phyloP scores from a whole-genome alignment of 2,888 invertebrate genomes.

The Congeria kusceri region DNA sequence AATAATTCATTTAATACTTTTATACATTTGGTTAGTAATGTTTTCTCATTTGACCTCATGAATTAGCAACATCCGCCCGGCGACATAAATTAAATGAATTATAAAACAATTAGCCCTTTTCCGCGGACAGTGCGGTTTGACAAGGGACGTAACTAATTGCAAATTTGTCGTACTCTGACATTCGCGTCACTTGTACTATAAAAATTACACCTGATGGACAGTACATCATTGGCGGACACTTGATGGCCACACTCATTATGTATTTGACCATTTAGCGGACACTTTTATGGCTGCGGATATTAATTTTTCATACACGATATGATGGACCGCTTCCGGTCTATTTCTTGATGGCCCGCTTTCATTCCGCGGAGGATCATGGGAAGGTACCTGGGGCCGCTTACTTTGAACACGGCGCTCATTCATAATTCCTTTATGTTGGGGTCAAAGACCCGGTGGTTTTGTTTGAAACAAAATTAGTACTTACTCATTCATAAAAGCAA shows the following conservation, averaged over 20 bases:
- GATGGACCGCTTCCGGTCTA: slow-evolving; percentile 37
- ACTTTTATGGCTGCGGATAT: slow-evolving; percentile 53
- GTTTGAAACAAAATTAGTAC: no score
- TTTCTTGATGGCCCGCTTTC: slow-evolving; percentile 18
- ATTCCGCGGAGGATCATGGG: slow-evolving; percentile 8
- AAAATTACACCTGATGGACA: slow-evolving; percentile 51
- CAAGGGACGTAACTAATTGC: no score
- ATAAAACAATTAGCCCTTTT: no score
- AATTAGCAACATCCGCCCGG: no score
- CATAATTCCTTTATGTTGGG: background rate
- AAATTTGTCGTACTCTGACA: background rate
- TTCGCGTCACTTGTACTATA: slow-evolving; percentile 41
- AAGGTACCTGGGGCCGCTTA: slow-evolving; percentile 12
- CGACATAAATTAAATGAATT: no score
- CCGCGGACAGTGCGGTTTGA: no score
- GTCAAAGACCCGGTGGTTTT: background rate
- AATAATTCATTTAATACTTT: no score
- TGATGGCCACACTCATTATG: slow-evolving; percentile 59
- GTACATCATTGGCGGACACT: slow-evolving; percentile 64
- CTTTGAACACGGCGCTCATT: background rate
- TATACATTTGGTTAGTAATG: no score
- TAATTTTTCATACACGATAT: slow-evolving; percentile 31
- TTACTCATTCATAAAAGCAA: no score
- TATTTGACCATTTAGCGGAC: slow-evolving; percentile 53
- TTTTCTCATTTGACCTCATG: no score